Evolutionary conservation across 2,888 invertebrate genomes (phyloP).

Genomic region (Serrognathus titanus): DNA sequence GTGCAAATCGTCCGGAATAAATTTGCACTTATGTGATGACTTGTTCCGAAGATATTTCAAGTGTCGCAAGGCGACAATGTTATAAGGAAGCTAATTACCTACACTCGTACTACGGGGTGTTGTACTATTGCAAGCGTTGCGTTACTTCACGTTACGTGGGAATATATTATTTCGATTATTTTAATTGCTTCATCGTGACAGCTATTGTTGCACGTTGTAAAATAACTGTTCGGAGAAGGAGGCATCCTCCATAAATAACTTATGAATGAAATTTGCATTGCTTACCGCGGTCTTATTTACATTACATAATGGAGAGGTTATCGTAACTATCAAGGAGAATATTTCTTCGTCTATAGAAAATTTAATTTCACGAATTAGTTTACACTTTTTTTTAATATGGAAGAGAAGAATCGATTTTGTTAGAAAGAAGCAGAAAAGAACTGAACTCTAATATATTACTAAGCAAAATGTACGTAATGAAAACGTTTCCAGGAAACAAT

Average conservation of each 20-base stretch:
- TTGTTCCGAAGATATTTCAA: conserved; percentile 1
- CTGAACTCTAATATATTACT: too few species aligned
- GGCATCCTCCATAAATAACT: not conserved
- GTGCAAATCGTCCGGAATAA: conserved; percentile 6
- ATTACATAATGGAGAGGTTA: too few species aligned
- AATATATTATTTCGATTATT: conserved; percentile 3
- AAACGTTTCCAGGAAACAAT: too few species aligned
- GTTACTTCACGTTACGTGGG: too few species aligned
- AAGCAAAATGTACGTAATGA: too few species aligned
- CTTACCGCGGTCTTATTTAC: not conserved
- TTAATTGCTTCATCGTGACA: conserved; percentile 6
- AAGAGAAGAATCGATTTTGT: too few species aligned
- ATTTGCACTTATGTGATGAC: conserved; percentile 12
- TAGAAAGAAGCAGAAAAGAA: too few species aligned
- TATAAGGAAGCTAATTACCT: not conserved
- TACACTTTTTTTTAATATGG: too few species aligned
- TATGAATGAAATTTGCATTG: not conserved
- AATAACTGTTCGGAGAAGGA: not conserved
- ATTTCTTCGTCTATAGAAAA: too few species aligned
- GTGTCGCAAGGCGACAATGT: not conserved
- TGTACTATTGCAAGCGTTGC: not conserved
- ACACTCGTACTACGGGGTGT: not conserved
- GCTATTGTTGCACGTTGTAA: conserved; percentile 3
- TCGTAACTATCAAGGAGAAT: too few species aligned
- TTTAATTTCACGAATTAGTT: too few species aligned